Conservation (phyloP, 2,797 vertebrate genomes). For the Botia almorhae region DNA sequence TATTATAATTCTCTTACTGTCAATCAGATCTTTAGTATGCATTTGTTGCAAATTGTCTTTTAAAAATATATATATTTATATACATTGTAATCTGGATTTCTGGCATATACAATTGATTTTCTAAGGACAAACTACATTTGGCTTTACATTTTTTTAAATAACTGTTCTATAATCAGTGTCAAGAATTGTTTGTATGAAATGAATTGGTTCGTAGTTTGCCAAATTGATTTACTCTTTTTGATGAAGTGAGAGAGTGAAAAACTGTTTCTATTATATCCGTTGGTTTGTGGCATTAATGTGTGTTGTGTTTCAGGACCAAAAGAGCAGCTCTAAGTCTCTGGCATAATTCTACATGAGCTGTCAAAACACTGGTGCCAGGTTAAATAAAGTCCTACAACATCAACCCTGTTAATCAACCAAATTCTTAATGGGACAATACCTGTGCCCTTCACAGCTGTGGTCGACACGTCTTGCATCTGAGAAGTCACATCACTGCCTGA, state of each 20-base stretch:
- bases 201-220: conserved; percentile 47
- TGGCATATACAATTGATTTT: conserved; percentile 89
- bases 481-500: conserved; percentile 14
- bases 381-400: conserved; percentile 32
- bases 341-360: neutral
- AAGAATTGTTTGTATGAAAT: conserved; percentile 48
- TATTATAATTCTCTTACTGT: conserved; percentile 81
- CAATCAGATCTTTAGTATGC: conserved; percentile 87
- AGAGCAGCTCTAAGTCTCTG: conserved; percentile 4
- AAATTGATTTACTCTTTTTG: conserved; percentile 45
- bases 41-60: conserved; percentile 91
- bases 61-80: conserved; percentile 92
- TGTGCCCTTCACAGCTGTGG: conserved; percentile 1
- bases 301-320: conserved; percentile 41
- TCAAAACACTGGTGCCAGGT: conserved; percentile 26
- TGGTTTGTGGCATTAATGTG: neutral
- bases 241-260: conserved; percentile 2
- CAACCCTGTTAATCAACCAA: neutral
- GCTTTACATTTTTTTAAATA: conserved; percentile 79
- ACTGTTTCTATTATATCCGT: neutral
- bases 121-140: conserved; percentile 80
- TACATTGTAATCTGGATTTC: conserved; percentile 88
- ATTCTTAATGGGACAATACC: neutral
- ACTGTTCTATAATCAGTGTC: conserved; percentile 43
- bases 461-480: neutral